Percentiles rank a stretch among this genome's conserved stretches.
Conservation (phyloP, 2,113 vertebrate genomes). For the Tichodroma muraria region DNA sequence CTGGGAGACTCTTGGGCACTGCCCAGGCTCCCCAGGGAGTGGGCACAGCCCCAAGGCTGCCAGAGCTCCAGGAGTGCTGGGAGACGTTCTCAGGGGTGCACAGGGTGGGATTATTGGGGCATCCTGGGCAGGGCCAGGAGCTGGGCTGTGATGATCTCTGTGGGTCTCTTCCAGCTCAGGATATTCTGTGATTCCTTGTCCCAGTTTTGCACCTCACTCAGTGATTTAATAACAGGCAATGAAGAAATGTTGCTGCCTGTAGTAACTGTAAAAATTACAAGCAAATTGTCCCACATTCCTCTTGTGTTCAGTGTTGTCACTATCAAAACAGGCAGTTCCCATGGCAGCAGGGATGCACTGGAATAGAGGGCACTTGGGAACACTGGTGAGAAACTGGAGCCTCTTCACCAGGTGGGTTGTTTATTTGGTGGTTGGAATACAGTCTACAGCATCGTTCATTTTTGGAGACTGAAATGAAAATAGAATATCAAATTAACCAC, state of each 20-base stretch:
- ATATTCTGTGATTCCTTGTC: not conserved
- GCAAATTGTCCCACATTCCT: not conserved
- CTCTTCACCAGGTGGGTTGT: rapidly evolving
- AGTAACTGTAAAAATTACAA: not conserved
- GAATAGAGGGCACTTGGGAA: not conserved
- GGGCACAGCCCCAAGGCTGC: not conserved
- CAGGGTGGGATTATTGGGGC: not conserved
- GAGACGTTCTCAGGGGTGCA: rapidly evolving
- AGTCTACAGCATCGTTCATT: not conserved
- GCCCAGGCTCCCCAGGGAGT: not conserved
- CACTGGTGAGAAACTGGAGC: not conserved
- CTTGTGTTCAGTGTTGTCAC: not conserved
- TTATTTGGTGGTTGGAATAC: not conserved
- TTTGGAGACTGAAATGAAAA: not conserved
- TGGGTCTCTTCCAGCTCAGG: not conserved
- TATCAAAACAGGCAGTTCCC: not conserved
- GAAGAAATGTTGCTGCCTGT: not conserved
- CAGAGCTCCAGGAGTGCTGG: not conserved
- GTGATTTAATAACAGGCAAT: not conserved
- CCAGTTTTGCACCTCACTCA: not conserved
- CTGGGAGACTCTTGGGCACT: not conserved
- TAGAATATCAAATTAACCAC: not conserved
- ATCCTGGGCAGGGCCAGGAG: not conserved
- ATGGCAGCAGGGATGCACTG: not conserved
- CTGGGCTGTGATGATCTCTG: not conserved